These are phyloP conservation scores for Channa maculata DNA, from an alignment of 2,113 vertebrate species.

Conservation along the genomic window DNA sequence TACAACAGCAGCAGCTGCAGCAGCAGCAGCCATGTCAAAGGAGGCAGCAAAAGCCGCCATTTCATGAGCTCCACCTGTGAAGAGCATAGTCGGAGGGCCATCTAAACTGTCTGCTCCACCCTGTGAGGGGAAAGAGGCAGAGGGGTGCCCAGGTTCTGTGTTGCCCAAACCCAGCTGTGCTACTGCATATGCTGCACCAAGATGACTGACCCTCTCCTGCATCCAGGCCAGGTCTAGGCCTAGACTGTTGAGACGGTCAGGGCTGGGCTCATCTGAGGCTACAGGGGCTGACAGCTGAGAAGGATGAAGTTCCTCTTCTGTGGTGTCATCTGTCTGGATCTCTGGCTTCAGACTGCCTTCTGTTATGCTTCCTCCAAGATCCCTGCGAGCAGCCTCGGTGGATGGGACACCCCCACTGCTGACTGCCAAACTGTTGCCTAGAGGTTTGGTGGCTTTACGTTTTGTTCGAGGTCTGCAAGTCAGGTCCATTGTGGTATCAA, in stretches of 20 bases:
- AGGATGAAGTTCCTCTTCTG: constrained; percentile 40
- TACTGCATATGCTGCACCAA: constrained; percentile 71
- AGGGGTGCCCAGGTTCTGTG: constrained; percentile 53
- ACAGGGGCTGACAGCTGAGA: constrained; percentile 42
- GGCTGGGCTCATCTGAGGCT: constrained; percentile 52
- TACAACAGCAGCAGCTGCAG: background rate
- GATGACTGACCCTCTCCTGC: constrained; percentile 75
- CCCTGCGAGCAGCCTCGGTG: constrained; percentile 4
- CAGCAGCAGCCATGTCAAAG: constrained; percentile 66
- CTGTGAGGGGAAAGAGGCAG: constrained; percentile 61
- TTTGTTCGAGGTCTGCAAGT: constrained; percentile 56
- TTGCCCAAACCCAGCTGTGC: constrained; percentile 70
- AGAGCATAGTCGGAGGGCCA: constrained; percentile 62
- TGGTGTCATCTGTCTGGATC: constrained; percentile 26
- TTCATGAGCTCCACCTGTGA: constrained; percentile 64
- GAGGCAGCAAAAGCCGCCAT: constrained; percentile 71
- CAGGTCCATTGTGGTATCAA: constrained; percentile 59
- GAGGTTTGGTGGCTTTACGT: constrained; percentile 39
- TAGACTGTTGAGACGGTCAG: constrained; percentile 62
- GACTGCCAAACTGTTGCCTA: background rate
- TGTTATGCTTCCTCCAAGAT: constrained; percentile 8
- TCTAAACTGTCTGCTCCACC: constrained; percentile 63
- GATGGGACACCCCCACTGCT: background rate
- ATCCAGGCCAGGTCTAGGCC: constrained; percentile 77
- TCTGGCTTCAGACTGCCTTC: constrained; percentile 56